phyloP scores from a whole-genome alignment of 2,797 vertebrate species.

The Graptemys geographica region DNA sequence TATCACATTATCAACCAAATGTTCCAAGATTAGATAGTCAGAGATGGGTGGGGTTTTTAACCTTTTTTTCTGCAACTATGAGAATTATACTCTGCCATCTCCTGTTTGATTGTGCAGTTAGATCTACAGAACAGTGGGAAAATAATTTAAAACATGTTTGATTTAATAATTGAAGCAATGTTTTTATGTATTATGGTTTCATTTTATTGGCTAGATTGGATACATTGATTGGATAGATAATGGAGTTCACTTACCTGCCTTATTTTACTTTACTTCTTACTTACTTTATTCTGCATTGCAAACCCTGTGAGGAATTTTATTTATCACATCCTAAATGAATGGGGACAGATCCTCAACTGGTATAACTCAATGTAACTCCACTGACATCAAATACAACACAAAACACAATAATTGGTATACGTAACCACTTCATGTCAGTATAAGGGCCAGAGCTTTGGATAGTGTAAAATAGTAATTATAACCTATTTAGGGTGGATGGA shows the following conservation, averaged over 20 bases:
- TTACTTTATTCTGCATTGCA: constrained; percentile 40
- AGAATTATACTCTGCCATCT: not conserved
- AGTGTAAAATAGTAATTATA: constrained; percentile 29
- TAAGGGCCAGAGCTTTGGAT: not conserved
- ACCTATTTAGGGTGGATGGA: not conserved
- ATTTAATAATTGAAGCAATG: constrained; percentile 62
- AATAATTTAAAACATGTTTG: constrained; percentile 39
- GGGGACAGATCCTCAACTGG: constrained; percentile 16
- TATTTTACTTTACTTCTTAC: not conserved
- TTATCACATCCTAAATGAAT: constrained; percentile 40
- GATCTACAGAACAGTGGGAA: constrained; percentile 6
- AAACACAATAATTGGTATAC: constrained; percentile 58
- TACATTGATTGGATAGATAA: constrained; percentile 64
- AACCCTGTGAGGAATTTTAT: constrained; percentile 31
- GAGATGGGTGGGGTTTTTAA: constrained; percentile 66
- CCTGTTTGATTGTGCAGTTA: not conserved
- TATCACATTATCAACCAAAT: constrained; percentile 70
- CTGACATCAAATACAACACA: constrained; percentile 38
- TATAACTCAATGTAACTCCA: constrained; percentile 59
- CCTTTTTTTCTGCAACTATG: constrained; percentile 59
- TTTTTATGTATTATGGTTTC: constrained; percentile 27
- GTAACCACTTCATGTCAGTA: constrained; percentile 10
- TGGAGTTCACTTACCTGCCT: constrained; percentile 1
- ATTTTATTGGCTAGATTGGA: constrained; percentile 30
- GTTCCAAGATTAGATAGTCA: constrained; percentile 72